A percentile compares a stretch with the other conserved stretches of the same genome.
These are phyloP conservation scores for Liopterus haemorrhoidalis DNA, from an alignment of 2,888 invertebrate species.

Conservation along the genomic window DNA sequence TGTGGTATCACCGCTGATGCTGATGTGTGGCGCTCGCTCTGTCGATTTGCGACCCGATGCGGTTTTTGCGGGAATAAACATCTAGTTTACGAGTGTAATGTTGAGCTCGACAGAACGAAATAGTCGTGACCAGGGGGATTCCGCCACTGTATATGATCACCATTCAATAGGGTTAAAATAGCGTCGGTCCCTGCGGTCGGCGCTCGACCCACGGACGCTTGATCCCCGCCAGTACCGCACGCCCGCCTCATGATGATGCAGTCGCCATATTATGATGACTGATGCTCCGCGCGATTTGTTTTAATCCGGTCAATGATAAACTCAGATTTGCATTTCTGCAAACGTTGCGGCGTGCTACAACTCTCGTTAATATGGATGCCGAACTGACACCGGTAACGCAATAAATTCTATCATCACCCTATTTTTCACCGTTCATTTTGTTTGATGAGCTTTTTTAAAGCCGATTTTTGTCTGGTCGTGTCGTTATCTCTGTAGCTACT, in stretches of 20 bases:
- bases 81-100: conserved; percentile 46
- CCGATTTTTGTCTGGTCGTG: conserved; percentile 15
- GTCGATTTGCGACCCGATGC: conserved; percentile 46
- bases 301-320: conserved; percentile 22
- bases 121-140: conserved; percentile 14
- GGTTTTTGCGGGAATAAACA: conserved; percentile 49
- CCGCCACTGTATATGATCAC: conserved; percentile 40
- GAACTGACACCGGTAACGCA: conserved; percentile 14
- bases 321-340: conserved; percentile 21
- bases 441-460: conserved; percentile 19
- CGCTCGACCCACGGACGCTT: conserved; percentile 38
- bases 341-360: conserved; percentile 1
- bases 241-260: conserved; percentile 16
- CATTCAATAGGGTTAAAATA: conserved; percentile 42
- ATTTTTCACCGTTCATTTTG: conserved; percentile 17
- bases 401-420: conserved; percentile 19
- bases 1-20: background rate
- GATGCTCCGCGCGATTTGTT: conserved; percentile 15
- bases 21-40: conserved; percentile 32
- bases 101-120: conserved; percentile 43
- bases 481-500: background rate
- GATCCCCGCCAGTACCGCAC: conserved; percentile 35
- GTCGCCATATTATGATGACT: conserved; percentile 23
- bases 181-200: conserved; percentile 33
- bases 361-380: conserved; percentile 9